Evolutionary conservation across 2,113 vertebrate genomes (phyloP), one percentile per base, ranked within the genome.

Genomic region (Actenoides lindsayi): DNA sequence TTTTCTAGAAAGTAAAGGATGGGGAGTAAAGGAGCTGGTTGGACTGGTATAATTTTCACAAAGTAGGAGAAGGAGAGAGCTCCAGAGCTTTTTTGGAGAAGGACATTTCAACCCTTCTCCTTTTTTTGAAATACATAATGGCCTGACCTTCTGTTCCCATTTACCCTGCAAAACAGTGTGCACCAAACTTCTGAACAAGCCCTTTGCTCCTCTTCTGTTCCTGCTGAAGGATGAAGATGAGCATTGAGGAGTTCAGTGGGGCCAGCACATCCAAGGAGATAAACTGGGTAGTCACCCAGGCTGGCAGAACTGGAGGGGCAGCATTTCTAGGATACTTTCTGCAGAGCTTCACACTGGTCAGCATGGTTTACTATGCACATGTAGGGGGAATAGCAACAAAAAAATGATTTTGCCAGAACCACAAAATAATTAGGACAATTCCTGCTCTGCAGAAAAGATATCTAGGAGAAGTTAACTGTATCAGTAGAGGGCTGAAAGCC

Each of bases 291-390:
- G 73, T 59, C 39, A 81, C 51, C 5, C 69, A 78, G 64, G 46
- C 87, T 91, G 48, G 71, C 71, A 87, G 65, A 97, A 97, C 95
- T 89, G 87, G 96, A 96, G 80, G 33, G 69, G 73, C 62, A 95
- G 81, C 95, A 97, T 96, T 96, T 96, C 84, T 96, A 44, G 39
- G 57, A 97, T 95, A 62, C 74, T 68, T 94, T 82, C 91, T 62
- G 60, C 60, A 84, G 77, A 84, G 89, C 42, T 76, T 35, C 53
- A 87, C 62, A 82, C 87, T 89, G 94, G 89, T 93, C 91, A 96
- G 81, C 65, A 50, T 7, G 12, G 74, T 21, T 54, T 71, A 60
- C 87, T 87, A 89, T 64, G 69, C 48, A 95, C 89, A 94, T 71
- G 4, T 14, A 4, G 33, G 53, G 68, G 48, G 69, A 87, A 79